Evolutionary conservation across 2,113 vertebrate genomes (phyloP).

Genomic region (Mustelus asterias): DNA sequence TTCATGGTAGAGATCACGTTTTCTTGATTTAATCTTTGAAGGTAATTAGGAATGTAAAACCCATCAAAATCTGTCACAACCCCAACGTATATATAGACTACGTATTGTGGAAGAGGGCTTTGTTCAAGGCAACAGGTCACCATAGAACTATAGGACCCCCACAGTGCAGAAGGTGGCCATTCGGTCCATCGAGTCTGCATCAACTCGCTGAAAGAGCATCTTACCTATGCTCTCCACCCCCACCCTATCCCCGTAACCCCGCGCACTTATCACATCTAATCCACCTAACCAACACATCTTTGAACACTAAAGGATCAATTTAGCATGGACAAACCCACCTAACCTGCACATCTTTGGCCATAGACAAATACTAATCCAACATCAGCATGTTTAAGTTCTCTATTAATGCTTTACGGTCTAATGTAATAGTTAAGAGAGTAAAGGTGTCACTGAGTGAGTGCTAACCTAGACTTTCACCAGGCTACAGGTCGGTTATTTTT

Average conservation of each 20-base stretch:
- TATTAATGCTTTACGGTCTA: neutral
- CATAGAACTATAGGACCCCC: too few relatives aligned
- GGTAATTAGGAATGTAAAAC: neutral
- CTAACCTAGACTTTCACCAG: neutral
- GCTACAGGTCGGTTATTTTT: neutral
- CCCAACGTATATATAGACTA: neutral
- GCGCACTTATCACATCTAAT: too few relatives aligned
- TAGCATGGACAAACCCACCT: too few relatives aligned
- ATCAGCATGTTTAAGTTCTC: neutral
- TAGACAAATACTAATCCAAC: neutral
- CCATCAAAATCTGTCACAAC: neutral
- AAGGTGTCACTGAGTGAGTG: neutral
- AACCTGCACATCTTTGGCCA: neutral
- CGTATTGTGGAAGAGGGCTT: neutral
- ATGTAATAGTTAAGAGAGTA: neutral
- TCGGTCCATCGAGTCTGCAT: too few relatives aligned
- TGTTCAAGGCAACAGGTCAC: neutral
- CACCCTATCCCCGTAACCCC: too few relatives aligned
- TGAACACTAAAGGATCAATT: too few relatives aligned
- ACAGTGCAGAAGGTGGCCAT: too few relatives aligned
- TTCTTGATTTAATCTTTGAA: neutral
- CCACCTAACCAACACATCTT: too few relatives aligned
- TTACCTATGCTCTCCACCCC: too few relatives aligned
- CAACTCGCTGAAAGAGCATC: too few relatives aligned
- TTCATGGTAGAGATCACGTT: neutral